Conservation (phyloP, 2,113 vertebrate genomes). For the Eubucco bourcierii region DNA sequence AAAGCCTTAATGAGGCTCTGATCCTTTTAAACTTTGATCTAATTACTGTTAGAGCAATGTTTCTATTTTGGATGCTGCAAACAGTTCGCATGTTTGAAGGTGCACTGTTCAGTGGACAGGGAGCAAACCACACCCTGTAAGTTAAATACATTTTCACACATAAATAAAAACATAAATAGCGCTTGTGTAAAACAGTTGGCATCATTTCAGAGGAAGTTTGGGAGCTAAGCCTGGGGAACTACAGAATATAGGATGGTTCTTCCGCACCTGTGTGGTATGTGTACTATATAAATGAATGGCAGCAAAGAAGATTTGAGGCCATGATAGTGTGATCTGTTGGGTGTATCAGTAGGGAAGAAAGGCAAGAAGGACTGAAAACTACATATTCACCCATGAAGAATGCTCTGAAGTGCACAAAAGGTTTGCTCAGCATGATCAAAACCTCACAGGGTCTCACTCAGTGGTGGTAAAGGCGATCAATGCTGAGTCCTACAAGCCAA, state of each 20-base stretch:
- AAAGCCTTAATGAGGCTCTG: constrained; percentile 72
- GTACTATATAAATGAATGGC: neutral
- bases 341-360: neutral
- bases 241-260: neutral
- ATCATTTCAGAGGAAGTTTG: constrained; percentile 36
- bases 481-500: neutral
- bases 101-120: neutral
- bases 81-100: constrained; percentile 51
- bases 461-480: neutral
- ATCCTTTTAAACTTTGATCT: constrained; percentile 73
- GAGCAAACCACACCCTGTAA: constrained; percentile 12
- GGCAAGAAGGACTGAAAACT: neutral
- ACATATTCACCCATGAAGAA: neutral
- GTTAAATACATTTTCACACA: constrained; percentile 52
- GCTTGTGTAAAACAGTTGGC: constrained; percentile 56
- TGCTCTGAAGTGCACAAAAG: neutral
- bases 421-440: neutral
- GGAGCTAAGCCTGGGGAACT: neutral
- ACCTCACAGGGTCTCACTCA: neutral
- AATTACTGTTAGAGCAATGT: constrained; percentile 66
- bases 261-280: neutral
- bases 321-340: neutral
- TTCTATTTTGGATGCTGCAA: constrained; percentile 70
- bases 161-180: constrained; percentile 45
- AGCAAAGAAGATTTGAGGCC: constrained; percentile 14